These are phyloP conservation scores for Cataglyphis albicans DNA, from an alignment of 2,888 invertebrate genomes.

Conservation along the genomic window DNA sequence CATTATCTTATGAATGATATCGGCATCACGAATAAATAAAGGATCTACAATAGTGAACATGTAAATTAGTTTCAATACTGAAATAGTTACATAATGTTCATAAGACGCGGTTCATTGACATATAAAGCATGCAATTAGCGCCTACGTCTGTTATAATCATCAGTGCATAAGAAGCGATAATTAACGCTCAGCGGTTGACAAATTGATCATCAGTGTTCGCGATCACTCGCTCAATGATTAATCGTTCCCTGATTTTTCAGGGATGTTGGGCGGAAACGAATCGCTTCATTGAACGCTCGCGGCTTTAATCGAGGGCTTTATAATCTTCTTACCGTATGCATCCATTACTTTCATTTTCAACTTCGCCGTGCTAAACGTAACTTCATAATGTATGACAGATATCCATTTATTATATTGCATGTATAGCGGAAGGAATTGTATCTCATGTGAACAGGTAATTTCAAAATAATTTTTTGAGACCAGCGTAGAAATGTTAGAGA, in stretches of 20 bases:
- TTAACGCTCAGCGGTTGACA: slow-evolving; percentile 67
- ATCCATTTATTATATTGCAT: slow-evolving; percentile 34
- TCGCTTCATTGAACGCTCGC: slow-evolving; percentile 50
- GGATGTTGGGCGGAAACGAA: slow-evolving; percentile 38
- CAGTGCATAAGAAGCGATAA: slow-evolving; percentile 54
- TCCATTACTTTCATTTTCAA: slow-evolving; percentile 50
- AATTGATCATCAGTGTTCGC: slow-evolving; percentile 65
- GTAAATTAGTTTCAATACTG: slow-evolving; percentile 64
- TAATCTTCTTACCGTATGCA: slow-evolving; percentile 50
- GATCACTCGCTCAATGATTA: slow-evolving; percentile 61
- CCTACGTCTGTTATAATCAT: slow-evolving; percentile 63
- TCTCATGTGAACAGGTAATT: slow-evolving; percentile 52
- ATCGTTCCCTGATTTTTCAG: slow-evolving; percentile 52
- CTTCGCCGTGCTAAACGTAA: slow-evolving; percentile 31
- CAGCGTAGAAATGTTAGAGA: neutral
- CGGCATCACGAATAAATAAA: neutral
- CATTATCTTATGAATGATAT: neutral
- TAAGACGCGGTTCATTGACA: slow-evolving; percentile 59
- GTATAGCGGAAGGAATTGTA: slow-evolving; percentile 19
- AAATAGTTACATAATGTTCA: slow-evolving; percentile 51
- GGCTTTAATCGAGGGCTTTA: slow-evolving; percentile 44
- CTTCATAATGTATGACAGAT: slow-evolving; percentile 39
- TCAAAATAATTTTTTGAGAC: slow-evolving; percentile 36
- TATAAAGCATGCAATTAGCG: slow-evolving; percentile 67
- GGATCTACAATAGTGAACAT: slow-evolving; percentile 36